Base-by-base conservation (phyloP, 2,113 vertebrate species). In the Stigmatopora argus region DNA sequence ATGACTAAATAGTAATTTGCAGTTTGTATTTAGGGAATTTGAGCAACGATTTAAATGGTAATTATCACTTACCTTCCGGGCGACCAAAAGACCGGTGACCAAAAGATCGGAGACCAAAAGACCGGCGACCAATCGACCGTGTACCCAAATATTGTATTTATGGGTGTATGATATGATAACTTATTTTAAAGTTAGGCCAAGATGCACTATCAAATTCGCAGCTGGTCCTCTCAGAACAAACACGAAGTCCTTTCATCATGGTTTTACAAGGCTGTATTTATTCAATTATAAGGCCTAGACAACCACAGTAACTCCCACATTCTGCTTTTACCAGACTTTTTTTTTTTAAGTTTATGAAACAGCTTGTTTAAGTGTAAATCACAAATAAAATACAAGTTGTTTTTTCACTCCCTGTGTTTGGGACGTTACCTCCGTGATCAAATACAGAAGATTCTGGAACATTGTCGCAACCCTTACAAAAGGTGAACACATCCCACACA, bases 281-380 rank as follows among this genome's bases (percentile, higher is more conserved):
- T 67, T 34, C 70, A 67, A 68, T 82, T 69, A 81, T 65, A 57
- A 0, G 34, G 83, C 79, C 72, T 78, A 82, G 77, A 80, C 76
- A 11, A 38, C 9, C 19, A 26, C 51, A 70, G 63, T 31, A 7
- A 68, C 60, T 21, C 66, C 76, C 59, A 44, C 38, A 17, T 63
- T 77, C 70, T 47, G 49, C 49, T 74, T 65, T 65, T 63, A 55
- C 48, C 34, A 71, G 23, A 61, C 19, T 62, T 64, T 62, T 7
- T 23, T 62, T 64, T 62, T 7, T 35, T n/a, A 67, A 46, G 49
- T 56, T 48, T 35, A 44, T 21, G 18, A 18, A 41, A 59, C 17
- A 1, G 11, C 35, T 26, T 41, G 21, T 1, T 21, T 59, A 52
- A 46, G 5, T 52, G 49, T 41, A 3, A 6, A 7, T 26, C 18